Conservation (phyloP, 2,888 invertebrate species). For the Apodemia mormo region DNA sequence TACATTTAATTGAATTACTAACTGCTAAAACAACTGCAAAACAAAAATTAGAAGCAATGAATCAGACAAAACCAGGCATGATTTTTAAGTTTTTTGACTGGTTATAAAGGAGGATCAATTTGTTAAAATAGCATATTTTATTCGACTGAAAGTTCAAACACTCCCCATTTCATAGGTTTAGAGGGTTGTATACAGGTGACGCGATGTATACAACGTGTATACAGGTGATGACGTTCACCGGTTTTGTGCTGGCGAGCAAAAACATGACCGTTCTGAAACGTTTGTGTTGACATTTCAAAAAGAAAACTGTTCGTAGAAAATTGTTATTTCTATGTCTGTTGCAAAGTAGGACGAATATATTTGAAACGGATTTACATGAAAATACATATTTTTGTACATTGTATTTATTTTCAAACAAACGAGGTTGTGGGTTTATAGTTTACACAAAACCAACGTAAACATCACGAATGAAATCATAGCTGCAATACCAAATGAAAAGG, state of each 20-base stretch:
- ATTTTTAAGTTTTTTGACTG: not conserved
- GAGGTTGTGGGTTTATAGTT: not conserved
- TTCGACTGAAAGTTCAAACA: not conserved
- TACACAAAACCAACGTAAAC: not conserved
- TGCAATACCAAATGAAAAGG: not conserved
- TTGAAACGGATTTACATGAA: not conserved
- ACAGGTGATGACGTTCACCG: too few species aligned
- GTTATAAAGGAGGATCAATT: too few species aligned
- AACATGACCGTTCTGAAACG: too few species aligned
- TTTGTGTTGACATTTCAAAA: too few species aligned
- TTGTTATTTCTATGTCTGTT: not conserved
- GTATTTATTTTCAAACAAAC: not conserved
- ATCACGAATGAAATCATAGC: not conserved
- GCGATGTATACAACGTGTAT: too few species aligned
- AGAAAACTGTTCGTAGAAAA: not conserved
- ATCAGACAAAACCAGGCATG: not conserved
- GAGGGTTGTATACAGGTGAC: too few species aligned
- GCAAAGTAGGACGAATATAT: not conserved
- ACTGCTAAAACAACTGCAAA: not conserved
- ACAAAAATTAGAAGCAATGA: not conserved
- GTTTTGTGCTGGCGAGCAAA: too few species aligned
- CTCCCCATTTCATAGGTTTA: too few species aligned
- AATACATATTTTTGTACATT: not conserved
- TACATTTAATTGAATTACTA: not conserved
- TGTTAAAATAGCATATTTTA: not conserved